Conservation (phyloP, 2,113 vertebrate species). For the Sprattus sprattus region DNA sequence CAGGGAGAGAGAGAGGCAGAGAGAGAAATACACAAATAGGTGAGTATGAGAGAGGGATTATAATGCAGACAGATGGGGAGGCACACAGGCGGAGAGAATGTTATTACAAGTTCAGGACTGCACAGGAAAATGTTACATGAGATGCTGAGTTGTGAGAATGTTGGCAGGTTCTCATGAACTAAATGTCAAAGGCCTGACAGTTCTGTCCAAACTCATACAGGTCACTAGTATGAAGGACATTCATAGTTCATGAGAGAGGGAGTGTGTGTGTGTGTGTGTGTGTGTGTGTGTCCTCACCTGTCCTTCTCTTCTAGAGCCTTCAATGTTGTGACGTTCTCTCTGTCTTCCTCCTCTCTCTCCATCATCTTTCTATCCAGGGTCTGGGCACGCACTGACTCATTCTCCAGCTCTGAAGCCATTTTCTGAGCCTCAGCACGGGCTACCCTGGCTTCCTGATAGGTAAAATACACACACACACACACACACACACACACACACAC, state of each 20-base stretch:
- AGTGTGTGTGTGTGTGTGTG: not conserved
- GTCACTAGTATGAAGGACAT: not conserved
- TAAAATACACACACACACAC: not conserved
- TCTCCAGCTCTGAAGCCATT: slow-evolving; percentile 73
- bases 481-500: no score
- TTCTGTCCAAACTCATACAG: not conserved
- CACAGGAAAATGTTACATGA: not conserved
- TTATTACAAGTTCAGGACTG: not conserved
- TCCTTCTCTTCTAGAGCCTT: slow-evolving; percentile 64
- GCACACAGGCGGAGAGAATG: not conserved
- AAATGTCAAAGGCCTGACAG: not conserved
- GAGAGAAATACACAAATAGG: not conserved
- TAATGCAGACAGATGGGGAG: not conserved
- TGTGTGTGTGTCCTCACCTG: slow-evolving; percentile 68
- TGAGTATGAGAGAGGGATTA: not conserved
- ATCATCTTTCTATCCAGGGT: slow-evolving; percentile 76
- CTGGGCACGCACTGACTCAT: slow-evolving; percentile 71
- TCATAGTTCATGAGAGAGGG: not conserved
- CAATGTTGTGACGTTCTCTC: slow-evolving; percentile 16
- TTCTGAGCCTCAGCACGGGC: slow-evolving; percentile 73
- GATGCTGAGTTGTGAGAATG: not conserved
- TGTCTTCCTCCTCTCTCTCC: slow-evolving; percentile 56
- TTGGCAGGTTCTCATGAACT: slow-evolving; percentile 2
- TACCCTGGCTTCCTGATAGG: slow-evolving; percentile 77
- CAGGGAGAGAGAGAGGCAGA: not conserved